Base-by-base conservation (phyloP, 2,797 vertebrate species). In the Epinephelus malabaricus region DNA sequence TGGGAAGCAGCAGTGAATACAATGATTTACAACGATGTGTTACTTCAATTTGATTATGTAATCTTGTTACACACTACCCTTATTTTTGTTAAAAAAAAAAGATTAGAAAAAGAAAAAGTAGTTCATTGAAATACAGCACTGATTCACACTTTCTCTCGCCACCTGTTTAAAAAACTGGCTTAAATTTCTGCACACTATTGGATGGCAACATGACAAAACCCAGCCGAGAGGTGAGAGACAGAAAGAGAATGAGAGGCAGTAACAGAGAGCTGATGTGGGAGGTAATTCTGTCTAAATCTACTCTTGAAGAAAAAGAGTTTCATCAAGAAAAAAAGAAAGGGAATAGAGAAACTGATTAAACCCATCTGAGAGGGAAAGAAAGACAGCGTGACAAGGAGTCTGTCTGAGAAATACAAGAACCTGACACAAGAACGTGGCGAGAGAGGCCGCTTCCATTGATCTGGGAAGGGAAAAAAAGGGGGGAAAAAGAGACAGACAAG, bases 261-360 rank as follows among this genome's bases (percentile, higher is more conserved):
- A 50, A 76, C 71, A 13, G 51, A 73, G 66, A 79, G 43, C 72
- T 65, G 83, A 81, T 73, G 78, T 78, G 73, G 78, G 79, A 87
- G 76, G 75, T 78, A 69, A 89, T 78, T 82, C 70, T 76, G 54
- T 83, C 62, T 63, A 67, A 84, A 88, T 79, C 51, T 83, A 30
- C 72, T 84, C 53, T 50, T 50, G 49, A 45, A 67, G 65, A 76
- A 81, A 85, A 86, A 51, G 47, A 76, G 55, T 76, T 80, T 50
- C n/a, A 78, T 79, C 72, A 62, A 55, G 23, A 69, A 60, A 74
- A 73, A 76, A 45, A 19, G 34, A 50, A 30, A 65, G 2, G 38
- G 76, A 65, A 73, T 12, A 55, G 62, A 88, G 73, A 74, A 72
- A 79, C 67, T 75, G 83, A 85, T 87, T 83, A 81, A 86, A 89